These are phyloP conservation scores for Sphenopsis melanotis DNA, from an alignment of 2,797 vertebrate genomes.

Conservation along the genomic window DNA sequence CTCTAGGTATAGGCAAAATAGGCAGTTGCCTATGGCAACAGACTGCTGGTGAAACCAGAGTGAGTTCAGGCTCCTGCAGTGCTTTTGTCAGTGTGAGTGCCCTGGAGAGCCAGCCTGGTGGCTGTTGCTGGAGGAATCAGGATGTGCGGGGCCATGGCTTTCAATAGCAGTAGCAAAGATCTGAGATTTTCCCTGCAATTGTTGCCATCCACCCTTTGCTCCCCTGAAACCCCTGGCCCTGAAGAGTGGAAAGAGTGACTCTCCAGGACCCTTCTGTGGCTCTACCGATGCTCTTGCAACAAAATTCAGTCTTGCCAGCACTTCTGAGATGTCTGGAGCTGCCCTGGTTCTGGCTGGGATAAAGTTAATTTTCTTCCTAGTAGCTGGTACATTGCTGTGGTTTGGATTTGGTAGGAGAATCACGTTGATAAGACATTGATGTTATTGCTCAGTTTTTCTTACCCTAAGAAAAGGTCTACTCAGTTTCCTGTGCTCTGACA, in stretches of 20 bases:
- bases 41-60: conserved; percentile 27
- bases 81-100: neutral
- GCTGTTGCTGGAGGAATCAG: neutral
- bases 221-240: neutral
- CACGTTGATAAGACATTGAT: neutral
- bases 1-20: conserved; percentile 61
- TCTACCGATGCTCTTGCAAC: neutral
- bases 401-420: neutral
- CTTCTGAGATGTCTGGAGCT: neutral
- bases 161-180: neutral
- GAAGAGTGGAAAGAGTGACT: neutral
- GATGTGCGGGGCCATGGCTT: neutral
- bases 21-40: conserved; percentile 61
- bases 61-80: conserved; percentile 10
- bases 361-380: neutral
- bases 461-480: neutral
- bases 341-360: neutral
- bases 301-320: neutral
- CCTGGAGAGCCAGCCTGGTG: neutral
- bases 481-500: neutral
- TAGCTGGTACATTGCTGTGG: neutral
- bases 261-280: neutral
- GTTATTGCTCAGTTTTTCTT: neutral
- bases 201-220: neutral
- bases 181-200: neutral